These are phyloP conservation scores for Prinia subflava DNA, from an alignment of 2,113 vertebrate species.

Conservation along the genomic window DNA sequence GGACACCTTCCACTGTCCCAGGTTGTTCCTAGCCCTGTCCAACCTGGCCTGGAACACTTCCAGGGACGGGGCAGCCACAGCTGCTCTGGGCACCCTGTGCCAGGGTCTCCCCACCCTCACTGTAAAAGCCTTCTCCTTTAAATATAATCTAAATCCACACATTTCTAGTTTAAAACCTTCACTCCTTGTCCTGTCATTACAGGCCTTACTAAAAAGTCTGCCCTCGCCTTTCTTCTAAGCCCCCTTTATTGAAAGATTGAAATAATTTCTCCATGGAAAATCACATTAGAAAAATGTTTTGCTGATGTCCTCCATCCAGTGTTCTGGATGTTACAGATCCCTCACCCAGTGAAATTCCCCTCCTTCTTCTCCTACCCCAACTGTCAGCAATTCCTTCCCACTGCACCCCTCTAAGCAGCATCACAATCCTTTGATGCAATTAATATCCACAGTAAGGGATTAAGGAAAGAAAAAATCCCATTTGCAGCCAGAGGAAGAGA, in stretches of 20 bases:
- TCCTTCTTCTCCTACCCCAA: not conserved
- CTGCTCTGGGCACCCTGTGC: accelerated
- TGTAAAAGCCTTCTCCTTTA: accelerated
- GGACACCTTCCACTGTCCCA: accelerated
- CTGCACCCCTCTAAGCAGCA: not conserved
- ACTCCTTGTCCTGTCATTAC: accelerated
- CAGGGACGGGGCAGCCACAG: not conserved
- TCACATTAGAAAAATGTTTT: not conserved
- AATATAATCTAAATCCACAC: not conserved
- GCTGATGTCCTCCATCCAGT: not conserved
- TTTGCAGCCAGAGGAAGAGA: not conserved
- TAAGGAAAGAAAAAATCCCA: not conserved
- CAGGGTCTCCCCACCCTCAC: accelerated
- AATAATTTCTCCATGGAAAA: not conserved
- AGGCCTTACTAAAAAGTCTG: not conserved
- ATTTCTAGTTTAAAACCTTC: not conserved
- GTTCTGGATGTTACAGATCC: not conserved
- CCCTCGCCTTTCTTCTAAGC: not conserved
- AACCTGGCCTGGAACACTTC: accelerated
- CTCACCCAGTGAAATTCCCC: not conserved
- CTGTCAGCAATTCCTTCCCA: not conserved
- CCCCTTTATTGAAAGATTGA: not conserved
- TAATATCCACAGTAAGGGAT: not conserved
- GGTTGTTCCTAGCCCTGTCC: accelerated
- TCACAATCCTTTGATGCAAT: not conserved